Percentiles rank a stretch among this genome's conserved stretches.
Conservation (phyloP, 2,888 invertebrate genomes). For the Podabrus alpinus region DNA sequence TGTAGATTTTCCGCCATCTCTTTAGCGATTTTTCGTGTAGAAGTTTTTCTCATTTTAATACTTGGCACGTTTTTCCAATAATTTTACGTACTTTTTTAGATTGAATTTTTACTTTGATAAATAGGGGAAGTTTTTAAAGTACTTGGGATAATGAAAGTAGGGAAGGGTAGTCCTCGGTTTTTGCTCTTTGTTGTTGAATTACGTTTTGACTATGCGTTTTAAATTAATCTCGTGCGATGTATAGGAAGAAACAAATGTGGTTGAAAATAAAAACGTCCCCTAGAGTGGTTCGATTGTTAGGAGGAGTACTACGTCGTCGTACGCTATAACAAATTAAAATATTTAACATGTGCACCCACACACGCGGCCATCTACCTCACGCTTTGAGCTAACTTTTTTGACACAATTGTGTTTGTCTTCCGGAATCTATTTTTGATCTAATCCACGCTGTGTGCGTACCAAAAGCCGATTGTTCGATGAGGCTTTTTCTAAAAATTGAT, state of each 20-base stretch:
- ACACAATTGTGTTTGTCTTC: constrained; percentile 49
- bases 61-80: neutral
- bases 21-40: neutral
- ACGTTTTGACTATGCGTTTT: constrained; percentile 12
- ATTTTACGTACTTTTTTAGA: neutral
- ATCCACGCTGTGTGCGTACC: constrained; percentile 22
- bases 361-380: constrained; percentile 35
- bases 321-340: constrained; percentile 16
- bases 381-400: constrained; percentile 40
- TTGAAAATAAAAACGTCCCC: constrained; percentile 5
- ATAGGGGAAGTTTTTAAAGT: neutral
- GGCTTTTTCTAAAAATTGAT: neutral
- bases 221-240: constrained; percentile 7
- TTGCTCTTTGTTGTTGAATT: neutral
- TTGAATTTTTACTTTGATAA: neutral
- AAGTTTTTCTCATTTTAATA: constrained; percentile 1
- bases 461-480: constrained; percentile 15
- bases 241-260: neutral
- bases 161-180: neutral
- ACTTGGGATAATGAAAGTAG: neutral
- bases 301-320: constrained; percentile 26
- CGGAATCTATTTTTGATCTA: constrained; percentile 47
- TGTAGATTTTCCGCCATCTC: neutral
- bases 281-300: constrained; percentile 16
- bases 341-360: constrained; percentile 33